Percentiles rank a stretch among this genome's conserved stretches.
phyloP scores from a whole-genome alignment of 2,113 vertebrate species.

The Rhea americana region DNA sequence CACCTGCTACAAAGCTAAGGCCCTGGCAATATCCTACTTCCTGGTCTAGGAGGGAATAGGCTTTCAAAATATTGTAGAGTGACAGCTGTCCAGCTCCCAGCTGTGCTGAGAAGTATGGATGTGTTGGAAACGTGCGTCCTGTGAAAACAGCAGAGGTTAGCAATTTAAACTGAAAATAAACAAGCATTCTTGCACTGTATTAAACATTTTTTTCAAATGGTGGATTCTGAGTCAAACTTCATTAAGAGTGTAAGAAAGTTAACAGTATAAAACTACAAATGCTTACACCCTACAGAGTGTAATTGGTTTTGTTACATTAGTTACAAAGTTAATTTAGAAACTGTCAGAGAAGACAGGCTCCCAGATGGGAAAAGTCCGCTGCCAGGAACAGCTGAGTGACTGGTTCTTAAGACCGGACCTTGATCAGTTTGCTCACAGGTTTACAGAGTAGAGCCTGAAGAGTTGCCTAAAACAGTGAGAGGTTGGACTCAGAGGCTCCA shows the following conservation, averaged over 20 bases:
- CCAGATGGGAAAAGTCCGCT: background rate
- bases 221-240: background rate
- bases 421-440: background rate
- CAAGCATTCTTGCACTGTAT: background rate
- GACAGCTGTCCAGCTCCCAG: conserved; percentile 84
- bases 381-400: background rate
- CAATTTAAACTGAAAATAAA: background rate
- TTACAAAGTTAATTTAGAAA: background rate
- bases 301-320: background rate
- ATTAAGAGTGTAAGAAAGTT: background rate
- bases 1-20: conserved; percentile 84
- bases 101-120: conserved; percentile 84
- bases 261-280: background rate
- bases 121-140: conserved; percentile 85
- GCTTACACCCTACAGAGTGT: background rate
- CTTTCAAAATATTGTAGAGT: conserved; percentile 85
- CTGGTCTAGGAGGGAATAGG: conserved; percentile 84
- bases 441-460: background rate
- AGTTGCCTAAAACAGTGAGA: background rate
- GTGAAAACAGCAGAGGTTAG: conserved; percentile 38
- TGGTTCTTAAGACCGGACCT: background rate
- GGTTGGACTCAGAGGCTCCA: accelerated
- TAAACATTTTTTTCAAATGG: background rate
- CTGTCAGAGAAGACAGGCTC: background rate
- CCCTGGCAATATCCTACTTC: conserved; percentile 87